Evolutionary conservation across 2,888 invertebrate genomes (phyloP).

Genomic region (Apamea epomidion): DNA sequence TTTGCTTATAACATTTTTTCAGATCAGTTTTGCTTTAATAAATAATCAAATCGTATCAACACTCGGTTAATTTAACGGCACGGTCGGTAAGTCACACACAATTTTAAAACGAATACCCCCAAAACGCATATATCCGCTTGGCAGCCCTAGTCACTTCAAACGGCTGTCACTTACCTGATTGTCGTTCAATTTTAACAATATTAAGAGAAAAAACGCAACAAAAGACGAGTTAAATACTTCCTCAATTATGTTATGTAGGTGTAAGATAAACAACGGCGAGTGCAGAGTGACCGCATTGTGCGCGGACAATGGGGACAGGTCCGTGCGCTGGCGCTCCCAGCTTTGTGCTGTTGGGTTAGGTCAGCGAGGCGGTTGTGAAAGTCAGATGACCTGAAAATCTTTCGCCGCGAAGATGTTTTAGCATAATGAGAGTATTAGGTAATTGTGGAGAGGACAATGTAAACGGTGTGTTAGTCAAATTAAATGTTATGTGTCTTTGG

Average conservation of each 20-base stretch:
- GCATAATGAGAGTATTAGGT: not conserved
- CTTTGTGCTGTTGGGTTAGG: constrained; percentile 18
- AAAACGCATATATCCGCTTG: constrained; percentile 8
- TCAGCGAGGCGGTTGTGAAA: constrained; percentile 21
- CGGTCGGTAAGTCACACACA: not conserved
- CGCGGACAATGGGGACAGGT: constrained; percentile 41
- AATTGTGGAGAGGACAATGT: not conserved
- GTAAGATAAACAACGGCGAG: constrained; percentile 78
- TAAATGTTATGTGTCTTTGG: not conserved
- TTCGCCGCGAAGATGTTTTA: constrained; percentile 1
- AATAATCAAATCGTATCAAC: not conserved
- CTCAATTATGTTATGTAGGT: constrained; percentile 81
- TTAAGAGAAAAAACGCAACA: constrained; percentile 73
- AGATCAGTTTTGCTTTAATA: not conserved
- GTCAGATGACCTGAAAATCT: constrained; percentile 29
- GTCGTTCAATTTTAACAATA: constrained; percentile 75
- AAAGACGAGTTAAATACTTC: constrained; percentile 81
- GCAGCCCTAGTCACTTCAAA: constrained; percentile 63
- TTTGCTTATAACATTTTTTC: not conserved
- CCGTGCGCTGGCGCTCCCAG: constrained; percentile 19
- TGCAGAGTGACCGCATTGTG: constrained; percentile 54
- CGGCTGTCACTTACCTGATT: constrained; percentile 70
- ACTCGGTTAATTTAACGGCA: not conserved
- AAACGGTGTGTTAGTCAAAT: not conserved
- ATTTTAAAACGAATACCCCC: not conserved